phyloP scores from a whole-genome alignment of 2,888 invertebrate species.

The Harpalus rubripes region DNA sequence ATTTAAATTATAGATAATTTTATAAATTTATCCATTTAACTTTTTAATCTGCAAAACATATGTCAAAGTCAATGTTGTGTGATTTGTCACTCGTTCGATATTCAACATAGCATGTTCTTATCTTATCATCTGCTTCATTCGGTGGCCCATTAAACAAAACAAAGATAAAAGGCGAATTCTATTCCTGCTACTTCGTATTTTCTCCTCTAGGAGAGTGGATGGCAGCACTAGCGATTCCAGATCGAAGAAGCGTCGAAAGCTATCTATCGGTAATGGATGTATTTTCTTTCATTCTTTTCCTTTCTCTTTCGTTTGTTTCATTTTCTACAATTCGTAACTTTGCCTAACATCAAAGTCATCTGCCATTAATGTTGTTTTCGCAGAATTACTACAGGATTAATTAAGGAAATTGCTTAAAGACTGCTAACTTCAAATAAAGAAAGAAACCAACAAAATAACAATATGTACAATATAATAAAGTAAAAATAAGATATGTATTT shows the following conservation, averaged over 20 bases:
- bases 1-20: too few relatives aligned
- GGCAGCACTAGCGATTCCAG: background rate
- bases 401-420: constrained; percentile 12
- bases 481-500: too few relatives aligned
- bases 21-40: too few relatives aligned
- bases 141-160: constrained; percentile 24
- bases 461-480: too few relatives aligned
- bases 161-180: constrained; percentile 13
- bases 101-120: background rate
- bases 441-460: too few relatives aligned
- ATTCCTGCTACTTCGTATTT: background rate
- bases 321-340: constrained; percentile 4
- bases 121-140: background rate
- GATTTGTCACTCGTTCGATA: background rate
- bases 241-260: constrained; percentile 34
- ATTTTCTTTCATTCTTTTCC: constrained; percentile 39
- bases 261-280: constrained; percentile 42
- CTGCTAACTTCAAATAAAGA: too few relatives aligned
- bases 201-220: background rate
- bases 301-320: constrained; percentile 1
- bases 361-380: constrained; percentile 10
- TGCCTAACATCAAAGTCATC: constrained; percentile 29
- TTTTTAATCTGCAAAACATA: background rate
- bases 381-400: constrained; percentile 11
- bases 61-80: background rate